Evolutionary conservation across 2,797 vertebrate genomes (phyloP).

Genomic region (Falco berigora): DNA sequence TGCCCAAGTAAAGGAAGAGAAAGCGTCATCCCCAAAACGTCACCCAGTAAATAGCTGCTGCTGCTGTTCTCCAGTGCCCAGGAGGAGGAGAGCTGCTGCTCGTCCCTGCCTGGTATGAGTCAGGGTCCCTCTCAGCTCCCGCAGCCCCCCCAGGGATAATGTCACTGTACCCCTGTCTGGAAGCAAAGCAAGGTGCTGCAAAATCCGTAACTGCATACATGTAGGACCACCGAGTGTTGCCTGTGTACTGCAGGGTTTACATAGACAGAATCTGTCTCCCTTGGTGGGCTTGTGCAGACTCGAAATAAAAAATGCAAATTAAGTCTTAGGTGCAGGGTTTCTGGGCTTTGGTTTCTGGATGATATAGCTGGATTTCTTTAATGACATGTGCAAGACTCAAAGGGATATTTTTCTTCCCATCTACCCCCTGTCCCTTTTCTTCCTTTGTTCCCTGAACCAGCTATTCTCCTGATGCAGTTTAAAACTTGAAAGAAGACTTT

Average conservation of each 20-base stretch:
- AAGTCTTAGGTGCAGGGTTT: background rate
- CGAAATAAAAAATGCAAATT: background rate
- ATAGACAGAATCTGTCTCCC: background rate
- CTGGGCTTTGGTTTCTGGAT: background rate
- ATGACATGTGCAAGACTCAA: background rate
- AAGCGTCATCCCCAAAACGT: background rate
- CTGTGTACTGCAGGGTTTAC: background rate
- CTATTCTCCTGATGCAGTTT: background rate
- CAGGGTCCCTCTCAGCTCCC: background rate
- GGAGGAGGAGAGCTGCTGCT: background rate
- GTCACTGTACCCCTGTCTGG: fast-evolving
- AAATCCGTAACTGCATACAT: background rate
- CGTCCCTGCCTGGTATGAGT: background rate
- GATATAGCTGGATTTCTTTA: background rate
- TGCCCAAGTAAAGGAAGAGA: background rate
- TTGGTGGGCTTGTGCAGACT: background rate
- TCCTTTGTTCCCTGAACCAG: background rate
- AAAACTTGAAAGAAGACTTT: background rate
- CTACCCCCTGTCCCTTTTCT: background rate
- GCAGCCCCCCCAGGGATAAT: background rate
- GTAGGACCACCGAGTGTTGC: background rate
- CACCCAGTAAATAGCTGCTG: background rate
- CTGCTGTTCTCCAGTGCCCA: background rate
- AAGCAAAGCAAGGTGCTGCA: background rate
- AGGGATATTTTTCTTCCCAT: background rate